Evolutionary conservation across 2,113 vertebrate species (phyloP).

Genomic region (Rhynchopsitta pachyrhyncha): DNA sequence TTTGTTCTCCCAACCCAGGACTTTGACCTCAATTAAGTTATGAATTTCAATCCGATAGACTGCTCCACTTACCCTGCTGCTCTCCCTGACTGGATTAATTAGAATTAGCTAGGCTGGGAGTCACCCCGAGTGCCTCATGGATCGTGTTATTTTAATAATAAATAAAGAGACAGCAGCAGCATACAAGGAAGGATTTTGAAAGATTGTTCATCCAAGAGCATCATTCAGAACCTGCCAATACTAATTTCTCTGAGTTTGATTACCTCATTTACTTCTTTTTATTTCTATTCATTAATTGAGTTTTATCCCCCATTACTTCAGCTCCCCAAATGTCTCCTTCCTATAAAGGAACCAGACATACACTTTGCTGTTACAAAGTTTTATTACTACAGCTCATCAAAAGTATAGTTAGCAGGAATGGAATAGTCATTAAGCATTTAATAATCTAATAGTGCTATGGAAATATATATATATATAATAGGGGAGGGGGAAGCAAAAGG

Average conservation of each 20-base stretch:
- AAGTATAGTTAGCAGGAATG: slow-evolving; percentile 63
- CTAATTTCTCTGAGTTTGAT: slow-evolving; percentile 83
- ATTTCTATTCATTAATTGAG: slow-evolving; percentile 73
- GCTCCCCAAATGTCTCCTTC: slow-evolving; percentile 70
- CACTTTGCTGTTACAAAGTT: slow-evolving; percentile 47
- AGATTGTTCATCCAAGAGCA: slow-evolving; percentile 79
- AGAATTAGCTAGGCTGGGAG: slow-evolving; percentile 92
- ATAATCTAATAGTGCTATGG: slow-evolving; percentile 61
- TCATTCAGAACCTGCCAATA: slow-evolving; percentile 86
- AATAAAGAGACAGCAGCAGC: slow-evolving; percentile 81
- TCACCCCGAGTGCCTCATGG: slow-evolving; percentile 86
- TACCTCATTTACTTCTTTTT: slow-evolving; percentile 79
- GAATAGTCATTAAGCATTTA: slow-evolving; percentile 69
- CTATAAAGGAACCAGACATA: slow-evolving; percentile 61
- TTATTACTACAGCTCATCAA: slow-evolving; percentile 63
- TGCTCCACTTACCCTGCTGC: slow-evolving; percentile 89
- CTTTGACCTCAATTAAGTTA: slow-evolving; percentile 99
- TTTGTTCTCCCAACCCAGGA: slow-evolving; percentile 93
- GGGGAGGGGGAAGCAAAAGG: neutral
- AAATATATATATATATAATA: slow-evolving; percentile 38
- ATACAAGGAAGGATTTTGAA: slow-evolving; percentile 82
- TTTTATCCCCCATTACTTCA: slow-evolving; percentile 69
- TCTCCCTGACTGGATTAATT: slow-evolving; percentile 96
- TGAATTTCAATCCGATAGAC: slow-evolving; percentile 99
- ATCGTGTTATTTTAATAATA: slow-evolving; percentile 98